Evolutionary conservation across 2,888 invertebrate genomes (phyloP).

Genomic region (Danaus chrysippus): DNA sequence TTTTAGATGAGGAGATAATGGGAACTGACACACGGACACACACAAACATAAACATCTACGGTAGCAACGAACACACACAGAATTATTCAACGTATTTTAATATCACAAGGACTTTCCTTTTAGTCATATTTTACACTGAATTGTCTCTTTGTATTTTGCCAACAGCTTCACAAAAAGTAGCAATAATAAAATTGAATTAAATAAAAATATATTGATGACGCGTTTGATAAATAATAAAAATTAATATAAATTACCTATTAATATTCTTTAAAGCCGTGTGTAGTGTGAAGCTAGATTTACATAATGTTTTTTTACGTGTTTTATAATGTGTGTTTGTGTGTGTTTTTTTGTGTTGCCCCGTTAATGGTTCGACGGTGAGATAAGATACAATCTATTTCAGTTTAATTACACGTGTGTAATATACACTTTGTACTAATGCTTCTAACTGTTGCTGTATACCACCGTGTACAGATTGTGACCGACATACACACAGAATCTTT

Average conservation of each 20-base stretch:
- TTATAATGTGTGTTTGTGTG: constrained; percentile 50
- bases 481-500: no score
- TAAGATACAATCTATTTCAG: constrained; percentile 74
- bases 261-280: constrained; percentile 41
- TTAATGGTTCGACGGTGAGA: constrained; percentile 72
- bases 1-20: constrained; percentile 70
- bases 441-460: constrained; percentile 13
- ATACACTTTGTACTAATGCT: constrained; percentile 33
- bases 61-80: constrained; percentile 18
- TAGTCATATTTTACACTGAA: constrained; percentile 6
- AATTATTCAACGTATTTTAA: constrained; percentile 15
- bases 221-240: no score
- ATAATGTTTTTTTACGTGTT: constrained; percentile 48
- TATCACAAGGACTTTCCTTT: constrained; percentile 9
- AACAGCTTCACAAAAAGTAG: neutral
- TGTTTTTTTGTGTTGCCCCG: constrained; percentile 62
- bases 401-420: constrained; percentile 68
- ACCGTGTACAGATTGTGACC: neutral
- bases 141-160: constrained; percentile 9
- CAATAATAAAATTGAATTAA: neutral
- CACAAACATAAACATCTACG: constrained; percentile 15
- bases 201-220: neutral
- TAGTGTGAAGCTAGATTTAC: constrained; percentile 41
- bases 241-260: constrained; percentile 19
- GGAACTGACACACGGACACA: constrained; percentile 42